Percentiles rank a stretch among this genome's conserved stretches.
These are phyloP conservation scores for Cathartes aura DNA, from an alignment of 2,113 vertebrate species.

Conservation along the genomic window DNA sequence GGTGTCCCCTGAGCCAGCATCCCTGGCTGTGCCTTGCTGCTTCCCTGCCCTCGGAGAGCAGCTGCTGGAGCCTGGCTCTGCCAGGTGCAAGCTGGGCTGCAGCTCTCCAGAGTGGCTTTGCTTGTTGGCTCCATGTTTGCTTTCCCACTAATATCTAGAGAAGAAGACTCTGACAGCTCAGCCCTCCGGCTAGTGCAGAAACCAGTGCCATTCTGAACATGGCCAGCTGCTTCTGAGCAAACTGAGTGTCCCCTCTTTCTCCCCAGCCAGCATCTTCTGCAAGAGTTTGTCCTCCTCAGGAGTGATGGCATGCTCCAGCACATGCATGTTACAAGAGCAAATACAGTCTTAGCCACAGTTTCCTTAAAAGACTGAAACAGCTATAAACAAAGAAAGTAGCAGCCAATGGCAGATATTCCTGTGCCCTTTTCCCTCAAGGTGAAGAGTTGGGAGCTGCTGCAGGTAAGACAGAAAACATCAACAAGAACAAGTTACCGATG, in stretches of 20 bases:
- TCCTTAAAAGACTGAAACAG: neutral
- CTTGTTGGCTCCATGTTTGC: rapidly evolving
- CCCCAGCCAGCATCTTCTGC: neutral
- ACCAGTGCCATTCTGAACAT: rapidly evolving
- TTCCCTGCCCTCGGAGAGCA: neutral
- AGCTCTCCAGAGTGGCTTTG: neutral
- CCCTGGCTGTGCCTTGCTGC: neutral
- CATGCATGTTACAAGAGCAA: neutral
- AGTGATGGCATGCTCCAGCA: neutral
- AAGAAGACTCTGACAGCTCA: neutral
- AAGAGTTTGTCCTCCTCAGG: neutral
- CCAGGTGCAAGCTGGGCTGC: neutral
- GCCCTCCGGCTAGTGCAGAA: neutral
- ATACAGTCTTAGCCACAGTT: neutral
- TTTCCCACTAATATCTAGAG: neutral
- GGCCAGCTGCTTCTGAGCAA: neutral
- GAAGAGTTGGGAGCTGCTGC: neutral
- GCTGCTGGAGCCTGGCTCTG: neutral
- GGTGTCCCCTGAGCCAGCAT: neutral
- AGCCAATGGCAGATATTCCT: neutral
- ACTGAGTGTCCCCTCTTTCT: neutral
- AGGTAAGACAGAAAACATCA: neutral
- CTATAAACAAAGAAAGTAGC: neutral
- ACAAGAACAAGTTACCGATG: neutral
- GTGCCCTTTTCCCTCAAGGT: neutral